Evolutionary conservation across 1,140 invertebrate genomes (phyloP), one percentile per base, ranked within the genome.

Genomic region (Danaus plexippus): DNA sequence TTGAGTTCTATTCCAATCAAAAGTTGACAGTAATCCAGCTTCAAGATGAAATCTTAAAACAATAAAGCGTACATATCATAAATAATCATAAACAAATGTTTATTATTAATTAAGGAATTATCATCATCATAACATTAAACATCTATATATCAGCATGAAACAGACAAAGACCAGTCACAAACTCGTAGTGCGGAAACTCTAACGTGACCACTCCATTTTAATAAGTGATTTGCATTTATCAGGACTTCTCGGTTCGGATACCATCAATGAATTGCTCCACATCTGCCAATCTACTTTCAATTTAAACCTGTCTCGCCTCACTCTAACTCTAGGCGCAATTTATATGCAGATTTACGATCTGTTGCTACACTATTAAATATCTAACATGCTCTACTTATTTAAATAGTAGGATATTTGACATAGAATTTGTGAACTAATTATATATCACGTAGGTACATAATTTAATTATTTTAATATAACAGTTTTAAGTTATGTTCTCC

Each of bases 241-340:
- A 52, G 22, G 57, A 47, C 32, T 47, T 43, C 56, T 46, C 50
- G 44, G 52, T 32, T 59, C 51, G 50, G 41, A 40, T 47, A 43
- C 57, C 46, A 53, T 51, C 52, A 50, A 46, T 42, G 48, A 46
- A 51, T 50, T 41, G 58, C 15, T 50, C 58, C 52, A 55, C 52
- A 60, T 50, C 52, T 60, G 52, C 52, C 57, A 59, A 59, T 59
- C 57, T 48, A 59, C 57, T 59, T 54, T 54, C 57, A 59, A 59
- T 59, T 54, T 52, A 15, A 52, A 52, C 50, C 32, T 15, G 50
- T 56, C 45, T 56, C 47, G 47, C 42, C n/a, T 49, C 18, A 11
- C 54, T 48, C 47, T 32, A 40, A 47, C 13, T 11, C 45, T 18
- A 47, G 15, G 12, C 15, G 54, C 54, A 47, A 56, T 56, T 56